phyloP scores from a whole-genome alignment of 2,113 vertebrate species.

The Paedocypris sp. region DNA sequence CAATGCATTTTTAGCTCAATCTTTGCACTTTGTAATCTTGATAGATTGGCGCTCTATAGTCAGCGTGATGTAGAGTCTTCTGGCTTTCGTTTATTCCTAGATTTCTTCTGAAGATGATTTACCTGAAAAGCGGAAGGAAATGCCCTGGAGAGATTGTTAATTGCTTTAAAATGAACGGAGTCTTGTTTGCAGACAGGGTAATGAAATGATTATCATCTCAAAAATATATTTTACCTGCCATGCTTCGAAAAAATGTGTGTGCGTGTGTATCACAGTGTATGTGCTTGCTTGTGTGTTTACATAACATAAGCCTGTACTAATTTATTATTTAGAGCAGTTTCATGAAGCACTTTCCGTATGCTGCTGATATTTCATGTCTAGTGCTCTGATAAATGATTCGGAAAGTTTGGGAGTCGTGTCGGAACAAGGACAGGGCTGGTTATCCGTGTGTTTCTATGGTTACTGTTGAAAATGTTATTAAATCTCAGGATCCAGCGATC shows the following conservation, averaged over 20 bases:
- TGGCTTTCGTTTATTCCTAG: neutral
- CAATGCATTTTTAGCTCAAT: no score
- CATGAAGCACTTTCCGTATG: neutral
- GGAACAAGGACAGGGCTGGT: neutral
- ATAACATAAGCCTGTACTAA: no score
- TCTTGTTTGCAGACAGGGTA: conserved; percentile 19
- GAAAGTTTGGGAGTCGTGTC: neutral
- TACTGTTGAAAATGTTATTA: neutral
- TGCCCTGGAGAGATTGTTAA: conserved; percentile 13
- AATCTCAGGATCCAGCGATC: neutral
- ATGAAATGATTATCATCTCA: conserved; percentile 29
- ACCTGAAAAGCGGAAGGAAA: conserved; percentile 4
- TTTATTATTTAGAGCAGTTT: neutral
- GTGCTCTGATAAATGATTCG: neutral
- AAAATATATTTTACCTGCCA: conserved; percentile 10
- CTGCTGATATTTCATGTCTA: neutral
- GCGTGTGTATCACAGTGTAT: conserved; percentile 1
- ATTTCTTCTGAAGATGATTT: conserved; percentile 5
- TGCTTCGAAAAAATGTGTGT: conserved; percentile 16
- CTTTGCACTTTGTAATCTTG: no score
- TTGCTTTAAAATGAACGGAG: neutral
- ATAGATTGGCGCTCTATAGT: no score
- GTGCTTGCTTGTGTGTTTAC: no score
- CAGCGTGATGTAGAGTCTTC: neutral
- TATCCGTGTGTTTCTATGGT: neutral